phyloP scores from a whole-genome alignment of 1,140 invertebrate genomes.

The Rhyzopertha dominica region DNA sequence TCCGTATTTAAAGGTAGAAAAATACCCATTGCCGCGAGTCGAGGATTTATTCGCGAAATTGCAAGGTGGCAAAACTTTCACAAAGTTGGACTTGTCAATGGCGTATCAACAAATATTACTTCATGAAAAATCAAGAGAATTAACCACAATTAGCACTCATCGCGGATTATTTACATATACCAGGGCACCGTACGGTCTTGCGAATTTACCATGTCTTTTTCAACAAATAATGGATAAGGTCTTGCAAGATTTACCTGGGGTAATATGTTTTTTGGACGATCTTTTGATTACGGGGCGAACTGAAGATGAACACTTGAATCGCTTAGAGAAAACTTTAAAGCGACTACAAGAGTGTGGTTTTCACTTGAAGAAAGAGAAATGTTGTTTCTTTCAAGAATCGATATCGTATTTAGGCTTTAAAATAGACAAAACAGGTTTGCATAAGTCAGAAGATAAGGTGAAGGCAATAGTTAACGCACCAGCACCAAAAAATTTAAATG shows the following conservation, averaged over 20 bases:
- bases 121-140: not conserved
- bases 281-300: too few species aligned
- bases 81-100: conserved; percentile 20
- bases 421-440: conserved; percentile 26
- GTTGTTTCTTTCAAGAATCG: too few species aligned
- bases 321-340: too few species aligned
- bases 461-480: conserved; percentile 28
- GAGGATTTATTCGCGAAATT: conserved; percentile 25
- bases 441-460: conserved; percentile 30
- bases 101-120: conserved; percentile 7
- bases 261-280: too few species aligned
- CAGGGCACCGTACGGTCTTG: too few species aligned
- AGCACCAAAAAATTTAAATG: conserved; percentile 22
- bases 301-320: too few species aligned
- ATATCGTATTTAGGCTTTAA: too few species aligned
- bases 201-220: not conserved
- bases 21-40: conserved; percentile 25
- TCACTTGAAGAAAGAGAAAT: too few species aligned
- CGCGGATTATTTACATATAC: not conserved
- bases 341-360: too few species aligned
- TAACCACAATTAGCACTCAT: not conserved
- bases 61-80: conserved; percentile 20
- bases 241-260: too few species aligned
- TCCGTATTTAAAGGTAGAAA: conserved; percentile 13
- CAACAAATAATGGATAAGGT: not conserved